phyloP scores from a whole-genome alignment of 2,113 vertebrate species.

The Misgurnus anguillicaudatus region DNA sequence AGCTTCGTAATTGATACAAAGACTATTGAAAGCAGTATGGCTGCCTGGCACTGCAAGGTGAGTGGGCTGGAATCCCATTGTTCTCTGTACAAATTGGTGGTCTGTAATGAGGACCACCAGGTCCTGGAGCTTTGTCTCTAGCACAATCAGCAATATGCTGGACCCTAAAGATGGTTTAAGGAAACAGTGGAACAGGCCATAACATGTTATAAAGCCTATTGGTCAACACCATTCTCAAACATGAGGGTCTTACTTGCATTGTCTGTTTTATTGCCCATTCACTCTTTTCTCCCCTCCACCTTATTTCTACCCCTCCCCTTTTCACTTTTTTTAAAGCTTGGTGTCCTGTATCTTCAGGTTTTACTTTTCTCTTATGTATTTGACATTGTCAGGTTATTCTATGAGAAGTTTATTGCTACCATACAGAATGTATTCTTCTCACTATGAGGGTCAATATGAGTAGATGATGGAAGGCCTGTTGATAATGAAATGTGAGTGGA shows the following conservation, averaged over 20 bases:
- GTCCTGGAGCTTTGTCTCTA: conserved; percentile 58
- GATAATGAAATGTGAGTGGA: conserved; percentile 48
- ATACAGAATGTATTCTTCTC: conserved; percentile 22
- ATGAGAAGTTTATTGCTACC: conserved; percentile 32
- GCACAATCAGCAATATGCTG: conserved; percentile 59
- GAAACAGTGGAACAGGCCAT: conserved; percentile 57
- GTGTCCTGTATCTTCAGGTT: conserved; percentile 1
- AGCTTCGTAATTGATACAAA: conserved; percentile 68
- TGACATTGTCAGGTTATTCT: conserved; percentile 19
- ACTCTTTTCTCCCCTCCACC: neutral
- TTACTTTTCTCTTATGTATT: conserved; percentile 14
- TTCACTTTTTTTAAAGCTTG: neutral
- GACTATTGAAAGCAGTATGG: conserved; percentile 56
- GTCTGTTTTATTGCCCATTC: conserved; percentile 29
- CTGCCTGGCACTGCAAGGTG: conserved; percentile 50
- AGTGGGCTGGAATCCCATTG: conserved; percentile 61
- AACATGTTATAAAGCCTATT: conserved; percentile 42
- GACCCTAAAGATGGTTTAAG: conserved; percentile 57
- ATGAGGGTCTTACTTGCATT: conserved; percentile 27
- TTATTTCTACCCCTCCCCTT: neutral
- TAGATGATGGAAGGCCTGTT: conserved; percentile 45
- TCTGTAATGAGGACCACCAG: conserved; percentile 69
- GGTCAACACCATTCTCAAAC: conserved; percentile 32
- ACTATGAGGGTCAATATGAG: conserved; percentile 36
- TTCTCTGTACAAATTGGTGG: conserved; percentile 63